Conservation (phyloP, 1,140 invertebrate species). For the Heliconius congener region DNA sequence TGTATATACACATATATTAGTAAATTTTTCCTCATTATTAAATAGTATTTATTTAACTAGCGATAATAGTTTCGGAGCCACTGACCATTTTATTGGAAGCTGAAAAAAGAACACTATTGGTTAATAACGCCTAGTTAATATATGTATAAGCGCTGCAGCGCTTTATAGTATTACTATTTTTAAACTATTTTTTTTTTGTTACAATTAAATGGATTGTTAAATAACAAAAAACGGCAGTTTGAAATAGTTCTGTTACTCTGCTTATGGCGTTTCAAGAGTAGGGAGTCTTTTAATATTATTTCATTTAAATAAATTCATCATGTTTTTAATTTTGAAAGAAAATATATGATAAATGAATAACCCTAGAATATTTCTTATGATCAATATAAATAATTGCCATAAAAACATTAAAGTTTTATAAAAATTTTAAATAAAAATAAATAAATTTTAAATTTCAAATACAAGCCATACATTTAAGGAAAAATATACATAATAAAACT, state of each 20-base stretch:
- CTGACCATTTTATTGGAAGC: slow-evolving; percentile 43
- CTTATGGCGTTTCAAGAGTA: no score
- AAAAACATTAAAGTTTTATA: no score
- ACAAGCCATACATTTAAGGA: background rate
- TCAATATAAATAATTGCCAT: no score
- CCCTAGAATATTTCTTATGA: no score
- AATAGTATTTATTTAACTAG: slow-evolving; percentile 2
- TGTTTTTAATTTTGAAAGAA: no score
- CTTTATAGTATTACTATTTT: slow-evolving; percentile 11
- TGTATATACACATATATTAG: background rate
- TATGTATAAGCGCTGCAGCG: slow-evolving; percentile 31
- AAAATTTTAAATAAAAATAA: background rate
- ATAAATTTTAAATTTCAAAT: background rate
- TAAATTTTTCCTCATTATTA: slow-evolving; percentile 1
- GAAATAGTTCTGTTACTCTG: no score
- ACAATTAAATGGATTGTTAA: no score
- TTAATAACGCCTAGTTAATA: slow-evolving; percentile 42
- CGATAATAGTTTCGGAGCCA: slow-evolving; percentile 53
- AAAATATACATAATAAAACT: background rate
- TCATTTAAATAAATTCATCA: no score
- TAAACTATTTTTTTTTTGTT: background rate
- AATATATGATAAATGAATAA: no score
- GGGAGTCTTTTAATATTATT: no score
- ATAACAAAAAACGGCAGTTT: no score
- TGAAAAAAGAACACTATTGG: slow-evolving; percentile 54